phyloP scores from a whole-genome alignment of 37 sponge, comb jelly and placozoan species.

The Bolinopsis microptera region DNA sequence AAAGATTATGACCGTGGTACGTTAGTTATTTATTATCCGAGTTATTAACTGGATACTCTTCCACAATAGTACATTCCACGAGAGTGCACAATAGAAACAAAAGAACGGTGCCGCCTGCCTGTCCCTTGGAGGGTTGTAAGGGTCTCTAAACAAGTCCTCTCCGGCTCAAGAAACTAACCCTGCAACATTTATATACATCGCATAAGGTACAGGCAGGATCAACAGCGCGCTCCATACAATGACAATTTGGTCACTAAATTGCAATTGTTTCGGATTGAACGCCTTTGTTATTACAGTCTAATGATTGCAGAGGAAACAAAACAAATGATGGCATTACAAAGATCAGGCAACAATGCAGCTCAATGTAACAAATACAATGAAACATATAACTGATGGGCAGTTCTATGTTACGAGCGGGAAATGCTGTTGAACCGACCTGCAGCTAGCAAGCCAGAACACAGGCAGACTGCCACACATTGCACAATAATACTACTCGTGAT shows the following conservation, averaged over 20 bases:
- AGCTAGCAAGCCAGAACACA: not conserved
- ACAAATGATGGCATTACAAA: not conserved
- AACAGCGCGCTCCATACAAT: not conserved
- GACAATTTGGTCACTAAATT: conserved; percentile 52
- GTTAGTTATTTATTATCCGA: not conserved
- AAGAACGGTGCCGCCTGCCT: not conserved
- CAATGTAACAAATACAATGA: conserved; percentile 22
- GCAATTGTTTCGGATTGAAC: conserved; percentile 46
- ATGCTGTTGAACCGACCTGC: not conserved
- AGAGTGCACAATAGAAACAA: not conserved
- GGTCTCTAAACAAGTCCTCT: not conserved
- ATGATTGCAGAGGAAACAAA: not conserved
- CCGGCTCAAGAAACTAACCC: not conserved
- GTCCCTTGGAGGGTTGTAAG: not conserved
- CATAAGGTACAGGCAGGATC: not conserved
- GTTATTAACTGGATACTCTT: not conserved
- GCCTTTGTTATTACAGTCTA: conserved; percentile 48
- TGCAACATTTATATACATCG: not conserved
- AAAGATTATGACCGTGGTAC: not conserved
- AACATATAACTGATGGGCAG: not conserved
- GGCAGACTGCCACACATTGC: not conserved
- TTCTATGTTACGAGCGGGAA: not conserved
- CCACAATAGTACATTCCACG: conserved; percentile 1
- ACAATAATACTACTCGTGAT: not conserved
- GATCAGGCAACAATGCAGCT: not conserved